Conservation (phyloP, 2,888 invertebrate species). For the Idaea straminata region DNA sequence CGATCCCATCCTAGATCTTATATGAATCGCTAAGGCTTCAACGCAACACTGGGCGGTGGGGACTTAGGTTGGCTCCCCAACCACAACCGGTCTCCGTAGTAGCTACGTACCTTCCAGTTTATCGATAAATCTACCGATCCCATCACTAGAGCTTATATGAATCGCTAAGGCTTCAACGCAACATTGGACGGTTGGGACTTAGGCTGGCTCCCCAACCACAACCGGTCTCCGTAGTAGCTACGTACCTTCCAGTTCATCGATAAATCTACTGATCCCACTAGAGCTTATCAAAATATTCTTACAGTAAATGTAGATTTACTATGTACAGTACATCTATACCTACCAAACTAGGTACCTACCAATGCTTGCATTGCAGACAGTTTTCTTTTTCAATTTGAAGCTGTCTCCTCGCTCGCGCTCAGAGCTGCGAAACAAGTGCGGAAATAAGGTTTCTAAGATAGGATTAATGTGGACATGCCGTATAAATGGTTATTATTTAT, state of each 20-base stretch:
- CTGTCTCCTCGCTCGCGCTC: slow-evolving; percentile 52
- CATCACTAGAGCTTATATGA: slow-evolving; percentile 29
- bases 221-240: no score
- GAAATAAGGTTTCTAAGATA: slow-evolving; percentile 45
- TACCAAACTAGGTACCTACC: slow-evolving; percentile 42
- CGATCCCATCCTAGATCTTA: no score
- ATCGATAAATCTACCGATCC: slow-evolving; percentile 16
- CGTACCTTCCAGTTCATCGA: no score
- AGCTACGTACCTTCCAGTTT: no score
- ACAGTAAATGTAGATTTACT: slow-evolving; percentile 22
- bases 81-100: no score
- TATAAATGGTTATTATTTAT: slow-evolving; percentile 1
- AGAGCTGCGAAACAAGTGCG: slow-evolving; percentile 53
- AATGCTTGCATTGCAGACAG: slow-evolving; percentile 35
- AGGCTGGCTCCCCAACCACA: no score
- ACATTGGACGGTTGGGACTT: no score
- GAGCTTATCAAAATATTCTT: slow-evolving; percentile 51
- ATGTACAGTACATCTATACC: slow-evolving; percentile 38
- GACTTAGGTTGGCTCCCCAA: no score
- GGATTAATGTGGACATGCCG: slow-evolving; percentile 35
- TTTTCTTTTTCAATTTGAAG: slow-evolving; percentile 70
- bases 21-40: no score
- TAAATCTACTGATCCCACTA: slow-evolving; percentile 22
- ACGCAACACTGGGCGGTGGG: no score
- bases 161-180: no score